phyloP scores from a whole-genome alignment of 2,888 invertebrate genomes.

The Oasisia sp. region DNA sequence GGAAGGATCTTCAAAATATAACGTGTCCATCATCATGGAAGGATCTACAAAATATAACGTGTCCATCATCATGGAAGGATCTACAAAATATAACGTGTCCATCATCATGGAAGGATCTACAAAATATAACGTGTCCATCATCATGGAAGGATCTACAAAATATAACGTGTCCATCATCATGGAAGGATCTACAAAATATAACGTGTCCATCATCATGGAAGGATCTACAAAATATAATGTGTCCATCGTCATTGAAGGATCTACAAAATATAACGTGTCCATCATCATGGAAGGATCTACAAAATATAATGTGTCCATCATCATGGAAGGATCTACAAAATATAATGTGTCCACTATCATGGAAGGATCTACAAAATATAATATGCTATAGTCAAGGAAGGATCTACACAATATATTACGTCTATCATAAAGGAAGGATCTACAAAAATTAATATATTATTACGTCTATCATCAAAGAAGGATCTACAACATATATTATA shows the following conservation, averaged over 20 bases:
- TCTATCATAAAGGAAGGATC: conserved; percentile 98
- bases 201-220: conserved; percentile 95
- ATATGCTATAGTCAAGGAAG: neutral
- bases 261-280: neutral
- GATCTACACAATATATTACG: conserved; percentile 74
- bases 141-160: neutral
- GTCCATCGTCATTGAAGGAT: neutral
- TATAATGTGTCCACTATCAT: neutral
- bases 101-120: conserved; percentile 94
- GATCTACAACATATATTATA: neutral
- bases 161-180: neutral
- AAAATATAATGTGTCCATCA: conserved; percentile 90
- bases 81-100: conserved; percentile 80
- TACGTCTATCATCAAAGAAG: neutral
- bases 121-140: conserved; percentile 34
- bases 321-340: conserved; percentile 84
- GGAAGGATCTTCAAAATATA: neutral
- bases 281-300: neutral
- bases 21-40: conserved; percentile 61
- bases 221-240: conserved; percentile 74
- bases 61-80: neutral
- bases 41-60: conserved; percentile 74
- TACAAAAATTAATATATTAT: conserved; percentile 43
- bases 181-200: no score
- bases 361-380: neutral